Evolutionary conservation across 1,140 invertebrate species (phyloP), one percentile per base, ranked within the genome.

Genomic region (Amyelois transitella): DNA sequence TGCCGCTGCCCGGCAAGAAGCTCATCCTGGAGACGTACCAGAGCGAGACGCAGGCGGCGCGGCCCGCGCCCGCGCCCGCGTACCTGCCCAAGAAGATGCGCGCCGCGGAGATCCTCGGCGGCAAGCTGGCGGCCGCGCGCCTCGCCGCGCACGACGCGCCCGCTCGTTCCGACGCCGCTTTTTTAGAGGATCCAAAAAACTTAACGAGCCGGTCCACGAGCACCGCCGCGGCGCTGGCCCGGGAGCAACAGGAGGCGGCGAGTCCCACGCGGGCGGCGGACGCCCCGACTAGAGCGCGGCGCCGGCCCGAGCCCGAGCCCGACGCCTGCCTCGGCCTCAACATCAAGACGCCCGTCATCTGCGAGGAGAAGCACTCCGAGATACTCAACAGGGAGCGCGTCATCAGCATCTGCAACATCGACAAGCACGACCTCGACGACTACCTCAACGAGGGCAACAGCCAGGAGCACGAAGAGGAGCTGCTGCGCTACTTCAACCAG

Each of bases 391-490:
- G 92, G 14, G 91, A 93, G 69, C 88, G 92, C 25, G 90, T 93
- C 1, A 91, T 92, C 43, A 92, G 92, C 69, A 91, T 94, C 24
- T 92, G 92, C 65, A 92, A 92, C 47, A 92, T 95, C 58, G 94
- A 94, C 69, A 93, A 93, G 32, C 93, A 95, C 68, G 93, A 93
- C 32, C 80, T 96, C 32, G 93, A 94, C 70, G 94, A 95, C 81
- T 95, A 95, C 77, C 89, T 95, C 63, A 91, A 92, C 60, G 92
- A 92, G 91, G 93, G 93, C 43, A 95, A 94, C 81, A 94, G 93
- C 43, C 93, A 95, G 72, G 94, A 95, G 66, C 93, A 93, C 66
- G 94, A 95, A 69, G 93, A 94, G 70, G 94, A 95, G 82, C 75
- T 95, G 59, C 82, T 95, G 67, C 92, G 94, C 82, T 95, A 95